A percentile compares a stretch with the other conserved stretches of the same genome.
Evolutionary conservation across 2,113 vertebrate species (phyloP).

Genomic region (Anoplopoma fimbria): DNA sequence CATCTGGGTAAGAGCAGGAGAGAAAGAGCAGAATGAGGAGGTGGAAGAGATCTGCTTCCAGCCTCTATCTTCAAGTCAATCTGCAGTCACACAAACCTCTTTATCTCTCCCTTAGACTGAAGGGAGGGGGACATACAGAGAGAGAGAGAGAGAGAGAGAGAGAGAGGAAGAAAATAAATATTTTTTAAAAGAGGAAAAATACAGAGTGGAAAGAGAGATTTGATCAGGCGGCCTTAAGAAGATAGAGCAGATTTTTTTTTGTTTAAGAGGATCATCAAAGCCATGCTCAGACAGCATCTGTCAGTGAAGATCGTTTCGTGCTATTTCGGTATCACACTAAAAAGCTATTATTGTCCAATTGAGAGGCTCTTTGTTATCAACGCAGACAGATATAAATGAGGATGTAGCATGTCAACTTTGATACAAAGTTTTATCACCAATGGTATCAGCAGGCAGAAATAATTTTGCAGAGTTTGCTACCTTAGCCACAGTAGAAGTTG

Average conservation of each 20-base stretch:
- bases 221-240: conserved; percentile 66
- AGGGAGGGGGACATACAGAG: conserved; percentile 54
- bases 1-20: conserved; percentile 74
- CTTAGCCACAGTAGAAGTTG: conserved; percentile 11
- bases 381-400: conserved; percentile 4
- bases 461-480: conserved; percentile 30
- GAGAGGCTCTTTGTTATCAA: conserved; percentile 26
- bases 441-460: conserved; percentile 16
- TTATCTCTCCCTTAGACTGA: conserved; percentile 67
- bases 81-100: conserved; percentile 77
- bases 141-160: conserved; percentile 25
- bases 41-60: conserved; percentile 75
- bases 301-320: conserved; percentile 62
- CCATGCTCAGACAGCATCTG: conserved; percentile 60
- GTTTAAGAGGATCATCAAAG: conserved; percentile 70
- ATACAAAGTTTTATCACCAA: conserved; percentile 6
- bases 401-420: neutral
- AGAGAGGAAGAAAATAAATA: conserved; percentile 51
- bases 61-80: conserved; percentile 80
- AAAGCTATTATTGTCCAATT: conserved; percentile 41
- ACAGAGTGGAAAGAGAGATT: conserved; percentile 31
- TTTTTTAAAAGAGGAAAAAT: conserved; percentile 48
- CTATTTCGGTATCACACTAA: conserved; percentile 50
- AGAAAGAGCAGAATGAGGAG: conserved; percentile 74
- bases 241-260: conserved; percentile 66